Base-by-base conservation (phyloP, 1,140 invertebrate species). In the Listronotus oregonensis region DNA sequence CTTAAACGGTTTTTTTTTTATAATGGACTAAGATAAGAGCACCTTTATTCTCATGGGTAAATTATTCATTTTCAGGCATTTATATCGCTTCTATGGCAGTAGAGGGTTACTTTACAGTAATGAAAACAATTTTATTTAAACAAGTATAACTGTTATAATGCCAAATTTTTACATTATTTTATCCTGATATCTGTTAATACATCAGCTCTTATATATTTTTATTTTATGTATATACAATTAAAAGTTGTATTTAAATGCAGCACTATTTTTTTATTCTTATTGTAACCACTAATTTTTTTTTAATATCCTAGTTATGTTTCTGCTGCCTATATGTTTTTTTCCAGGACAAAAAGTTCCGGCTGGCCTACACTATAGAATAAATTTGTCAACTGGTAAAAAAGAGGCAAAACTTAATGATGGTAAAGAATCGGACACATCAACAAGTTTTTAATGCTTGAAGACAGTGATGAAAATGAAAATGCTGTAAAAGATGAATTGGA, bases 341-440 rank as follows among this genome's bases (percentile, higher is more conserved):
- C 58, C 63, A 90, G 90, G 86, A 59, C 88, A 89, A 78, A 79
- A 82, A 32, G 85, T 93, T 67, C 90, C 90, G 7, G 75, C 80
- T 57, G 91, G 91, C 6, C 75, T 93, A 1, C 90, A 93, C 78
- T 82, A 92, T 4, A 80, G 90, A 40, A 82, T 92, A 56, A 90
- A 93, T 81, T 79, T 93, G 12, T 71, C 87, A 75, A 92, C 89
- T 21, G 90, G 89, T 10, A 69, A 84, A 59, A 87, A 83, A 50
- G 89, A 93, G 76, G 91, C 89, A 0, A 93, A 92, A 79, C 75
- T 92, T 43, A 73, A 91, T 67, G 85, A 89, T 14, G 70, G 78
- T 21, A 71, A 72, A 14, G 43, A 69, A 64, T 12, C 78, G 74
- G 56, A 68, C 73, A 54, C 71, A 63, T 47, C 18, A 65, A 61